Conservation (phyloP, 2,797 vertebrate species). For the Aldrovandia affinis region DNA sequence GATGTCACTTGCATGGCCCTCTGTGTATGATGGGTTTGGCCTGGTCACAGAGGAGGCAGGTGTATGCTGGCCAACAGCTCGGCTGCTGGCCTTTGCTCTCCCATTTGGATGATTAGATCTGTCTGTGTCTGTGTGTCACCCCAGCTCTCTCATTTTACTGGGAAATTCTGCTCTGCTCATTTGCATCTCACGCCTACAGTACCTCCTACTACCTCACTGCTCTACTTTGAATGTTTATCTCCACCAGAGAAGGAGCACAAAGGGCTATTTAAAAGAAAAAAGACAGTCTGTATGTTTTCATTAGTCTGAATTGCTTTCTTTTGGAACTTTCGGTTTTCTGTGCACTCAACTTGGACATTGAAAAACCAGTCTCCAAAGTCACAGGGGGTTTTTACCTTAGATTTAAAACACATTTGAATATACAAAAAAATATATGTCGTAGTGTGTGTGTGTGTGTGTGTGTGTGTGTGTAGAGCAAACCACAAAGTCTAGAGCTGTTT, state of each 20-base stretch:
- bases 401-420: neutral
- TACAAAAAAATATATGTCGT: neutral
- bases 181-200: slow-evolving; percentile 60
- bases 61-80: neutral
- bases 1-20: neutral
- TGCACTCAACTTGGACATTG: neutral
- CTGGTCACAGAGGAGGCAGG: neutral
- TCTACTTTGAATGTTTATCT: slow-evolving; percentile 66
- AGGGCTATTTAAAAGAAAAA: neutral
- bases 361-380: neutral
- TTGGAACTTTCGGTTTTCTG: neutral
- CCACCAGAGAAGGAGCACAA: slow-evolving; percentile 3
- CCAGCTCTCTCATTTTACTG: slow-evolving; percentile 10
- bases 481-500: too few species aligned
- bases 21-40: neutral
- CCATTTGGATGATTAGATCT: slow-evolving; percentile 32
- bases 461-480: neutral
- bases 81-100: slow-evolving; percentile 23
- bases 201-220: slow-evolving; percentile 35
- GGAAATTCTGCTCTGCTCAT: slow-evolving; percentile 57
- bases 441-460: neutral
- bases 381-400: neutral
- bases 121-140: neutral
- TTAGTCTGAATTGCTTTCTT: neutral
- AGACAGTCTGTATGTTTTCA: neutral